A percentile compares a stretch with the other conserved stretches of the same genome.
phyloP scores from a whole-genome alignment of 2,888 invertebrate genomes.

The Baccha elongata region DNA sequence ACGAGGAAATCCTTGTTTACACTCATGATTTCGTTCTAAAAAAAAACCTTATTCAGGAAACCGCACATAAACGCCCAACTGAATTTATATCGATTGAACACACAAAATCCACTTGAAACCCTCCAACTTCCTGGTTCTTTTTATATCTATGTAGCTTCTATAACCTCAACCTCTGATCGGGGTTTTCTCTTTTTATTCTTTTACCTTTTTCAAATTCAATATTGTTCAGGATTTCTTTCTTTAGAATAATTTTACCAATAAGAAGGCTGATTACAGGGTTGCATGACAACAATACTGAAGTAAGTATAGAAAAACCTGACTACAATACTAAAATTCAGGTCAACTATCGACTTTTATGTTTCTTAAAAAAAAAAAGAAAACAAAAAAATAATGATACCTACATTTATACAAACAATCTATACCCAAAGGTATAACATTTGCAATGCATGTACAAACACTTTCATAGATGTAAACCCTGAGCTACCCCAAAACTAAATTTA shows the following conservation, averaged over 20 bases:
- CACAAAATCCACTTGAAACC: slow-evolving; percentile 2
- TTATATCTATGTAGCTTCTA: slow-evolving; percentile 30
- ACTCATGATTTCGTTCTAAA: slow-evolving; percentile 16
- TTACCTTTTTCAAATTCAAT: slow-evolving; percentile 17
- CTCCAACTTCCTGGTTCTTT: slow-evolving; percentile 46
- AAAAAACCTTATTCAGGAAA: slow-evolving; percentile 24
- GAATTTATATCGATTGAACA: slow-evolving; percentile 40
- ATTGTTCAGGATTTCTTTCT: slow-evolving; percentile 45
- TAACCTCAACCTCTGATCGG: slow-evolving; percentile 61
- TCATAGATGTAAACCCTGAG: slow-evolving; percentile 41
- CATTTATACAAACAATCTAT: no score
- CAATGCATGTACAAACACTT: slow-evolving; percentile 49
- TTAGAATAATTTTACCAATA: slow-evolving; percentile 49
- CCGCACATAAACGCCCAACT: slow-evolving; percentile 21
- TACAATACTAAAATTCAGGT: slow-evolving; percentile 54
- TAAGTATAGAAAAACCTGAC: slow-evolving; percentile 23
- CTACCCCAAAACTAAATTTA: slow-evolving; percentile 25
- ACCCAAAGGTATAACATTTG: slow-evolving; percentile 24
- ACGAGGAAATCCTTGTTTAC: slow-evolving; percentile 38
- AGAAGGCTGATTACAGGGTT: slow-evolving; percentile 59
- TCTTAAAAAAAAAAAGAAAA: slow-evolving; percentile 1
- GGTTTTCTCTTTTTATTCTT: not conserved
- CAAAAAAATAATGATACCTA: slow-evolving; percentile 25
- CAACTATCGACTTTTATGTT: slow-evolving; percentile 62
- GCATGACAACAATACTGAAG: slow-evolving; percentile 52